Evolutionary conservation across 2,113 vertebrate genomes (phyloP).

Genomic region (Thymallus thymallus): DNA sequence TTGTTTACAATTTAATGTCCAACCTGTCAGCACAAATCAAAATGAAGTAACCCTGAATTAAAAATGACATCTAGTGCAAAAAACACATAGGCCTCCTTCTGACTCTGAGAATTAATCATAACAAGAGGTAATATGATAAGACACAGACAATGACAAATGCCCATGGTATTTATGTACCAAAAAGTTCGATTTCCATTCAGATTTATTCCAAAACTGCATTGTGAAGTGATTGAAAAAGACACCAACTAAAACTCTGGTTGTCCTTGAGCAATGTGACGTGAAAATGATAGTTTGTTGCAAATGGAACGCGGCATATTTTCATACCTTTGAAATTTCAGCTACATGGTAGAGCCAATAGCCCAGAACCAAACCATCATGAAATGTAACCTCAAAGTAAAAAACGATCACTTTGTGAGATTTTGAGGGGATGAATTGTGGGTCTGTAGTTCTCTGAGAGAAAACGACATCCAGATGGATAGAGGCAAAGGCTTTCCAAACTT

Average conservation of each 20-base stretch:
- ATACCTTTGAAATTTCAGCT: neutral
- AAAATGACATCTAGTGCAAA: neutral
- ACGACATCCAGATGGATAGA: neutral
- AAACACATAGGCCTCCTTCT: neutral
- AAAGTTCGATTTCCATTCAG: neutral
- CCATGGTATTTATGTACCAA: neutral
- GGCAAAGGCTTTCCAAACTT: slow-evolving; percentile 1
- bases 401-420: neutral
- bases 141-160: neutral
- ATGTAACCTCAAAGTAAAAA: neutral
- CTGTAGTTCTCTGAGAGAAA: neutral
- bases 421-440: neutral
- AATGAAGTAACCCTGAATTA: neutral
- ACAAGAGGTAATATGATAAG: neutral
- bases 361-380: neutral
- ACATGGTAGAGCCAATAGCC: neutral
- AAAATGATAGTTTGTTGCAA: no score
- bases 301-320: no score
- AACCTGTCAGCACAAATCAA: neutral
- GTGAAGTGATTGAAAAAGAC: neutral
- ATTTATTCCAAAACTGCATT: neutral
- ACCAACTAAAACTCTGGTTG: neutral
- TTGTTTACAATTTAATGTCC: neutral
- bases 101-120: neutral
- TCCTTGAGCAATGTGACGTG: no score